These are phyloP conservation scores for Limnephilus marmoratus DNA, from an alignment of 2,888 invertebrate genomes.

Conservation along the genomic window DNA sequence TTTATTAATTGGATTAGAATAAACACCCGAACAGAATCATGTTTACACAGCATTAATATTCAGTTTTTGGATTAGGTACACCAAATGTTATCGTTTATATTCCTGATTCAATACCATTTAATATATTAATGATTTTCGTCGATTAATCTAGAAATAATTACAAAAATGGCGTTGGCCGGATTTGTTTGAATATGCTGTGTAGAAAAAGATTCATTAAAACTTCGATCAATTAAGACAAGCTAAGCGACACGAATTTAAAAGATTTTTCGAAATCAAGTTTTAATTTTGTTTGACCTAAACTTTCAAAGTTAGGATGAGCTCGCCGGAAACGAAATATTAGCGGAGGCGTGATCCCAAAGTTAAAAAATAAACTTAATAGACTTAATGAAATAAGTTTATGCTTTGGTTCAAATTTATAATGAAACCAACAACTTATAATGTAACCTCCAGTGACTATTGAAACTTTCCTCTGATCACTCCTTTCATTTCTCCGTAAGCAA, in stretches of 20 bases:
- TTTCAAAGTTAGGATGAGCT: neutral
- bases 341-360: neutral
- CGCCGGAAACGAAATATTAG: neutral
- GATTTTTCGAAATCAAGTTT: slow-evolving; percentile 21
- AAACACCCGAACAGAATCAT: neutral
- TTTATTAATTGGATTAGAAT: neutral
- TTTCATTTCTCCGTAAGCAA: neutral
- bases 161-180: neutral
- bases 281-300: slow-evolving; percentile 30
- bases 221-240: slow-evolving; percentile 22
- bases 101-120: neutral
- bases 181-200: neutral
- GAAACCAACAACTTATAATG: neutral
- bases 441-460: neutral
- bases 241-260: slow-evolving; percentile 24
- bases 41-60: neutral
- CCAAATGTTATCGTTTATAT: neutral
- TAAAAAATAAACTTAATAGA: neutral
- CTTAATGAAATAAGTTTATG: neutral
- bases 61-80: neutral
- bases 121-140: neutral
- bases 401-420: neutral
- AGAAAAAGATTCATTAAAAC: slow-evolving; percentile 32
- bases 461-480: neutral
- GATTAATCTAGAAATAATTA: neutral